Evolutionary conservation across 2,888 invertebrate species (phyloP).

Genomic region (Noctua pronuba): DNA sequence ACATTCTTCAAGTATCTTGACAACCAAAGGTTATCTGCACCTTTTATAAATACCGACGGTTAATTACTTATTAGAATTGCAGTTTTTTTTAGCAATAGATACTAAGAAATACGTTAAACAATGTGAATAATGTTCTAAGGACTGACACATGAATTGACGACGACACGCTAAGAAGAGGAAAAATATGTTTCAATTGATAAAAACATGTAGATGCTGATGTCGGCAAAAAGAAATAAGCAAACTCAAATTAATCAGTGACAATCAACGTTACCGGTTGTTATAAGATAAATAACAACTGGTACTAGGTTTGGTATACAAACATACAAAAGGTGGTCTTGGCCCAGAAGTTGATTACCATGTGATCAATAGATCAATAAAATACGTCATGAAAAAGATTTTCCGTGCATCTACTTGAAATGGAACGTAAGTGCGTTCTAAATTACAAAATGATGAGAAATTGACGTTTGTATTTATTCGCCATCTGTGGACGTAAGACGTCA

Average conservation of each 20-base stretch:
- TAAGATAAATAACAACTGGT: not conserved
- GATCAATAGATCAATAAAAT: not conserved
- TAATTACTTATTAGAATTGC: not conserved
- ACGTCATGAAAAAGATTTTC: not conserved
- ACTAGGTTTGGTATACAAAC: not conserved
- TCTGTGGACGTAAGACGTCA: constrained; percentile 46
- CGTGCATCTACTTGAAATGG: constrained; percentile 28
- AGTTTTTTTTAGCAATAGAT: not conserved
- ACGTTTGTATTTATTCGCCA: not conserved
- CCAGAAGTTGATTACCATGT: not conserved
- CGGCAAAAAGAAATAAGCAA: not conserved
- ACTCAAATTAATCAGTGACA: not conserved
- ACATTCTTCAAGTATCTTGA: constrained; percentile 1
- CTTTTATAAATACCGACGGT: not conserved
- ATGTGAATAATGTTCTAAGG: not conserved
- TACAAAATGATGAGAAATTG: constrained; percentile 19
- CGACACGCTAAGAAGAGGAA: not conserved
- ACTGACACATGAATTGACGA: not conserved
- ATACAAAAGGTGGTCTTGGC: not conserved
- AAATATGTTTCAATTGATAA: not conserved
- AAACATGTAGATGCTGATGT: not conserved
- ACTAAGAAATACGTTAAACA: not conserved
- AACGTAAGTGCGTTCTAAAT: constrained; percentile 51
- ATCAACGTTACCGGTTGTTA: not conserved
- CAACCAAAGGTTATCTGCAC: constrained; percentile 35